Base-by-base conservation (phyloP, 2,888 invertebrate species). In the Steinernema hermaphroditum region DNA sequence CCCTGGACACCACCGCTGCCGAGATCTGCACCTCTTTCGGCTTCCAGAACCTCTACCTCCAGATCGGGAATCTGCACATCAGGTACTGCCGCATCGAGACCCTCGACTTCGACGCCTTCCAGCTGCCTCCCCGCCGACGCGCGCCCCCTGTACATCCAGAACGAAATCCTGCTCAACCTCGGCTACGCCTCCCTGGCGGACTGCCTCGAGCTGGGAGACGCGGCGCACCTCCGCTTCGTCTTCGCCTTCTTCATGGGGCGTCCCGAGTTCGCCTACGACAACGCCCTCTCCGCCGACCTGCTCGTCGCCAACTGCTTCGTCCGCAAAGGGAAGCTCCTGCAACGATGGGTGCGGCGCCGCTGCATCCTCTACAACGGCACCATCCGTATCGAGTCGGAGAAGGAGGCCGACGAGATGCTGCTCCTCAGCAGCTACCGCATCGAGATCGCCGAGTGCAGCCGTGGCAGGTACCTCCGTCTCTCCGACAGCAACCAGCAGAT, bases 101-200 rank as follows among this genome's bases (percentile, higher is more conserved):
- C 4, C 14, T n/a, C 32, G 34, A 2, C 2, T 14, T 54, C 54
- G 4, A 19, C 22, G 75, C 82, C 86, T 22, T 86, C 88, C 68
- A 80, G 85, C 12, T 78, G 88, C 22, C 80, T 88, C 75, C 87
- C 87, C 57, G 83, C 86, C 0, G 85, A 86, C 77, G 88, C 88
- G 62, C 84, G 86, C 77, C 88, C 88, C 0, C 79, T 88, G 74
- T 86, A 84, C 2, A 80, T 88, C 68, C 88, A 88, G 83, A 88
- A 88, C 79, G 88, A 88, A 72, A 70, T 75, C 32, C 73, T 75
- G 19, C 24, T 71, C 19, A 70, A 54, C 14, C n/a, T 74, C 50
- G 73, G 73, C 50, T 73, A 75, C 69, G 29, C 44, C 12, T 32
- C 29, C 12, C 57, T 54, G 22, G 29, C 49, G 27, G 70, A 70